Evolutionary conservation across 2,797 vertebrate species (phyloP).

Genomic region (Phrynocephalus guinanensis): DNA sequence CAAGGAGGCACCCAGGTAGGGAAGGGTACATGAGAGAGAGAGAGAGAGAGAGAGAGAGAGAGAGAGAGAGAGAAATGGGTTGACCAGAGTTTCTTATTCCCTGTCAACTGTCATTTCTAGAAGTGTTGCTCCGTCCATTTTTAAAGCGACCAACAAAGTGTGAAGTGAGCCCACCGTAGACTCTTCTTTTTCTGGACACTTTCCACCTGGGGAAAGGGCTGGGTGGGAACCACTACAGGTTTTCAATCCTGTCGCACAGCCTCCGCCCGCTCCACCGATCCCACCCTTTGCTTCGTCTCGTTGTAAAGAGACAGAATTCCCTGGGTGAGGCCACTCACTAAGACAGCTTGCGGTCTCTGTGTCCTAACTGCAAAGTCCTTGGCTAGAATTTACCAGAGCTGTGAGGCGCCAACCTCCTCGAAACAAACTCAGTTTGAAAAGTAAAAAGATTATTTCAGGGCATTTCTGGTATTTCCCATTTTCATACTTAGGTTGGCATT

Average conservation of each 20-base stretch:
- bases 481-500: constrained; percentile 60
- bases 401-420: constrained; percentile 55
- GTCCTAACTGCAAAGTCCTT: constrained; percentile 64
- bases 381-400: constrained; percentile 10
- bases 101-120: constrained; percentile 45
- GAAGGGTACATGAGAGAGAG: not conserved
- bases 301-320: not conserved
- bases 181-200: not conserved
- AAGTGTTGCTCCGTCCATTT: not conserved
- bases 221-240: not conserved
- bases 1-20: not conserved
- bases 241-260: not conserved
- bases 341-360: not conserved
- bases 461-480: constrained; percentile 51
- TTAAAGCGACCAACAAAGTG: not conserved
- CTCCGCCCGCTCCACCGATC: not conserved
- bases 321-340: not conserved
- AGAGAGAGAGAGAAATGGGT: constrained; percentile 61
- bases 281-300: not conserved
- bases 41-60: constrained; percentile 29
- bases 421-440: constrained; percentile 49
- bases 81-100: constrained; percentile 51
- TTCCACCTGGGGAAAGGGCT: not conserved
- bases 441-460: constrained; percentile 37
- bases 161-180: not conserved